Conservation (phyloP, 2,888 invertebrate genomes). For the Trachelus troglodyta region DNA sequence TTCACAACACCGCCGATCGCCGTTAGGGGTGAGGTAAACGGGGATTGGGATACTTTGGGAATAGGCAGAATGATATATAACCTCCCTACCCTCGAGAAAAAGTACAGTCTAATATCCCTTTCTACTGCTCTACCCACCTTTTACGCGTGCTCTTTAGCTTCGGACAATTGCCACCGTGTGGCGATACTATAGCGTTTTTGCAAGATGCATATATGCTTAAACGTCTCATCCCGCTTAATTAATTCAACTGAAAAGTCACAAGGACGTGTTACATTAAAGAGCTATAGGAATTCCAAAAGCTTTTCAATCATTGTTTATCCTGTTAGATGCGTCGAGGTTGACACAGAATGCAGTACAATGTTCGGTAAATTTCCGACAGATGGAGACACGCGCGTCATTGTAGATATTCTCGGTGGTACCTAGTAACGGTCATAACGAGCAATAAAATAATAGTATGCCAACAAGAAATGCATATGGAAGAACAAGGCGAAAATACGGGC, state of each 20-base stretch:
- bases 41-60: background rate
- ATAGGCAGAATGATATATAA: constrained; percentile 42
- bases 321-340: background rate
- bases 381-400: background rate
- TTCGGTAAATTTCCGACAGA: background rate
- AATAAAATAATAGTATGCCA: background rate
- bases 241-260: background rate
- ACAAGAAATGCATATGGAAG: background rate
- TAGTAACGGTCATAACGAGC: background rate
- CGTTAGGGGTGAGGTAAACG: background rate
- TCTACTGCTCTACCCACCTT: constrained; percentile 11
- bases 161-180: background rate
- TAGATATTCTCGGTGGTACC: background rate
- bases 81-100: constrained; percentile 7
- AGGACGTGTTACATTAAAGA: background rate
- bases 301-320: background rate
- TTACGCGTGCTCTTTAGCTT: constrained; percentile 1
- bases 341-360: too few species aligned
- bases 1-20: constrained; percentile 59
- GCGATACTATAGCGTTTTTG: background rate
- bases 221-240: background rate
- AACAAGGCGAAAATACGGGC: background rate
- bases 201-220: background rate
- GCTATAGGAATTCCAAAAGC: background rate
- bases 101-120: background rate